Conservation (phyloP, 2,797 vertebrate genomes). For the Champsocephalus gunnari region DNA sequence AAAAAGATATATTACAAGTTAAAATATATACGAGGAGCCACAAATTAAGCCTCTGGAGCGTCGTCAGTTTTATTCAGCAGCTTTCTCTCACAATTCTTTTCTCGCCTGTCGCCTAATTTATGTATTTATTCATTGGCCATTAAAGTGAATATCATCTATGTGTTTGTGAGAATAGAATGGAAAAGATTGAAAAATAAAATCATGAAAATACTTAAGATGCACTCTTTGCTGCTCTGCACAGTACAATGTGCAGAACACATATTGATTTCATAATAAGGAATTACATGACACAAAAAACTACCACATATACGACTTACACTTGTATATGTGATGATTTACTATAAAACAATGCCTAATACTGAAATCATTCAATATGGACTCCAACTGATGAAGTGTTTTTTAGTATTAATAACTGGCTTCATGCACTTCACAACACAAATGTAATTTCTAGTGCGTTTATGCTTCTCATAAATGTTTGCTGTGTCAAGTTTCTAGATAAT, state of each 20-base stretch:
- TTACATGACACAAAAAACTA: conserved; percentile 3
- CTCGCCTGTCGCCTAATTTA: conserved; percentile 22
- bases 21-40: conserved; percentile 47
- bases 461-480: not conserved
- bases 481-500: not conserved
- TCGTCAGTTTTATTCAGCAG: conserved; percentile 36
- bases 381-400: not conserved
- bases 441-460: not conserved
- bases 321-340: conserved; percentile 4
- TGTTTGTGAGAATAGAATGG: conserved; percentile 9
- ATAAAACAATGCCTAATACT: not conserved
- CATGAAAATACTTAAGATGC: conserved; percentile 5
- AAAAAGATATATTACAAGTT: conserved; percentile 38
- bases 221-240: conserved; percentile 11
- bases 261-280: conserved; percentile 17
- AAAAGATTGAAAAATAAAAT: conserved; percentile 18
- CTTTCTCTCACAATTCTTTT: conserved; percentile 33
- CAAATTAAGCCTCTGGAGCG: conserved; percentile 32
- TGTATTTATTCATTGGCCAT: conserved; percentile 33
- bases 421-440: not conserved
- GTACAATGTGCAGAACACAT: not conserved
- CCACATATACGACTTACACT: not conserved
- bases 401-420: not conserved
- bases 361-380: not conserved
- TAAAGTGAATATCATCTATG: conserved; percentile 23